Conservation (phyloP, 2,113 vertebrate species). For the Rhynchopsitta pachyrhyncha region DNA sequence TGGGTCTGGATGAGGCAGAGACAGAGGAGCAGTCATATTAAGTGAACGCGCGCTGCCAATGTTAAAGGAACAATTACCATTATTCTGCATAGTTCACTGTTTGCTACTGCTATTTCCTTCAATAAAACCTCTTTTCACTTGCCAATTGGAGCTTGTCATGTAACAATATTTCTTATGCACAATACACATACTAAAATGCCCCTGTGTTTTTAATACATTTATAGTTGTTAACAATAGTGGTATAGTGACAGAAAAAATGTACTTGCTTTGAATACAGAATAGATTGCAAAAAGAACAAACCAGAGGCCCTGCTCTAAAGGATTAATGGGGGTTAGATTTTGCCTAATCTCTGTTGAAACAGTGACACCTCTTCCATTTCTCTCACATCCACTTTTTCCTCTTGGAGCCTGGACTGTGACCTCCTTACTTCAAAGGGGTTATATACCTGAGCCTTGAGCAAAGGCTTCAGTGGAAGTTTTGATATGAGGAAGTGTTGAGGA, state of each 20-base stretch:
- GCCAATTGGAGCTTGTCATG: conserved; percentile 74
- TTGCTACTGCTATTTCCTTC: conserved; percentile 72
- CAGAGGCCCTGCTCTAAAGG: neutral
- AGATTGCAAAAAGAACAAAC: neutral
- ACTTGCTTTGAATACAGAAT: conserved; percentile 62
- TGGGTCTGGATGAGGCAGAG: conserved; percentile 69
- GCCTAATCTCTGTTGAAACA: conserved; percentile 14
- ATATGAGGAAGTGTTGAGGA: neutral
- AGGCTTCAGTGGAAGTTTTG: neutral
- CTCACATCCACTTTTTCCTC: neutral
- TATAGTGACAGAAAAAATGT: conserved; percentile 59
- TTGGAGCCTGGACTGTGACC: neutral
- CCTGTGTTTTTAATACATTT: conserved; percentile 74
- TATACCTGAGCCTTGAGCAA: neutral
- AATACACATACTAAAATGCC: conserved; percentile 72
- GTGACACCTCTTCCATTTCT: neutral
- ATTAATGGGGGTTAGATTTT: neutral
- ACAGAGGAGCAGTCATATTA: conserved; percentile 72
- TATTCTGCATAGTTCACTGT: conserved; percentile 68
- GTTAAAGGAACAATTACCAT: conserved; percentile 77
- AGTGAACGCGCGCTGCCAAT: conserved; percentile 44
- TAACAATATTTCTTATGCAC: conserved; percentile 73
- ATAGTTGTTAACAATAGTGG: conserved; percentile 69
- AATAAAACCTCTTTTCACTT: conserved; percentile 74
- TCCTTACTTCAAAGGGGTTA: neutral